A percentile compares a stretch with the other conserved stretches of the same genome.
These are phyloP conservation scores for Mus musculus DNA, from an alignment of 2,113 vertebrate species.

Conservation along the genomic window GRCm39 chrX:40629501-40630000, in stretches of 20 bases:
- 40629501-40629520: constrained; percentile 7
- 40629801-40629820: constrained; percentile 2
- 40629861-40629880: constrained; percentile 45
- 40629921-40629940: constrained; percentile 65
- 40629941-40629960: constrained; percentile 92
- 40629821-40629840: constrained; percentile 38
- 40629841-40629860: background rate
- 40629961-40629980: constrained; percentile 99
- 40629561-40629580: constrained; percentile 45
- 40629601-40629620: background rate
- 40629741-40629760: constrained; percentile 57
- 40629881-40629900: constrained; percentile 53
- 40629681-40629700: constrained; percentile 33
- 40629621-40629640: constrained; percentile 6
- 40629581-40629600: constrained; percentile 49
- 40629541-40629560: background rate
- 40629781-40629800: constrained; percentile 7
- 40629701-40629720: background rate
- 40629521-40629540: constrained; percentile 4
- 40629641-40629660: constrained; percentile 13
- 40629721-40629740: background rate
- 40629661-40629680: constrained; percentile 53
- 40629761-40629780: constrained; percentile 37
- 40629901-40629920: constrained; percentile 52
- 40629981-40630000: constrained; percentile 98